Base-by-base conservation (phyloP, 2,797 vertebrate species). In the Lithobates pipiens region DNA sequence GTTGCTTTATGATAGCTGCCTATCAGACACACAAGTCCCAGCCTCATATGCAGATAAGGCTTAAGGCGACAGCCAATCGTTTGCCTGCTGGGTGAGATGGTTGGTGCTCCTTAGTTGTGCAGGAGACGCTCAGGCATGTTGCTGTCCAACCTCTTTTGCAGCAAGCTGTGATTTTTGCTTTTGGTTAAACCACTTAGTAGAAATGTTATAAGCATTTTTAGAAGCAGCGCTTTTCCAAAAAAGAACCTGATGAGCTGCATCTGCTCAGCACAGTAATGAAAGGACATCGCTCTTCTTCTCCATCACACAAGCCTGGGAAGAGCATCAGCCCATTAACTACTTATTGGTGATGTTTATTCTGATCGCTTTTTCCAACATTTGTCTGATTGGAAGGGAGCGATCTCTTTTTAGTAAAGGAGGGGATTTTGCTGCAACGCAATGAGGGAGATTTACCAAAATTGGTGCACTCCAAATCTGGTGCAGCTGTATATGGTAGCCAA, bases 11-110 rank as follows among this genome's bases (percentile, higher is more conserved):
- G 65, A 67, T 10, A 74, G 71, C 73, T 76, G 85, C 46, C 78
- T 50, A 10, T 71, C 84, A 76, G 57, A 2, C 72, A 32, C 65
- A 16, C 32, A 23, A 75, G 21, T 29, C 65, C 75, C 75, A 16
- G 75, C 85, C 85, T 54, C 81, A 54, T 79, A 83, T 83, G 85
- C 76, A 83, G 46, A 87, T 83, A 2, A 72, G 34, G 73, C 10
- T 27, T 61, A 3, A 50, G 57, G 63, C 39, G 61, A 18, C 70
- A 42, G 15, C 44, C 65, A 39, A 25, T 6, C 67, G 54, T 67
- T 27, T 67, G 54, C 21, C 80, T 5, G 67, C 2, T 46, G 34
- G 21, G 34, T n/a, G 11, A 71, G 29, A 67, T 83, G 81, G 36
- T 25, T 46, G 81, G 73, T 10, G 16, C 25, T 36, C 46, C 42